These are phyloP conservation scores for Ptychoptera albimana DNA, from an alignment of 2,888 invertebrate genomes.

Conservation along the genomic window DNA sequence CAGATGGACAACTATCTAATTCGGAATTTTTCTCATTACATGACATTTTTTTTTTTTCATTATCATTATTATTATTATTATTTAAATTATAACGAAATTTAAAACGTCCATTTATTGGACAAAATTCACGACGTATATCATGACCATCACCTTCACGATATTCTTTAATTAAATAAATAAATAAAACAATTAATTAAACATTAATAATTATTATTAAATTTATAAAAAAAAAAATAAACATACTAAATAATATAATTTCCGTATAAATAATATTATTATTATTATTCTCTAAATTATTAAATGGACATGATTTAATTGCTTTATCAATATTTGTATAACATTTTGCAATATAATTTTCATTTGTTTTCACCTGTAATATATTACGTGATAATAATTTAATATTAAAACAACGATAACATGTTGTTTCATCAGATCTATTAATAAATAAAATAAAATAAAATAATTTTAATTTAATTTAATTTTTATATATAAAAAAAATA, in stretches of 20 bases:
- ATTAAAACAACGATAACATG: no score
- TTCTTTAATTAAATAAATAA: slow-evolving; percentile 33
- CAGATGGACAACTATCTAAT: slow-evolving; percentile 43
- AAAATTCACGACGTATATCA: slow-evolving; percentile 38
- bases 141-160: slow-evolving; percentile 32
- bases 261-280: slow-evolving; percentile 14
- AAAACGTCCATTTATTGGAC: slow-evolving; percentile 45
- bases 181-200: slow-evolving; percentile 1
- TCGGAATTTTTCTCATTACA: slow-evolving; percentile 39
- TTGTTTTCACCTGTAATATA: no score
- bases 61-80: slow-evolving; percentile 31
- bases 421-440: no score
- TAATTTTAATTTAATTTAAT: no score
- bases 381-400: no score
- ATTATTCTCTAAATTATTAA: slow-evolving; percentile 24
- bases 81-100: slow-evolving; percentile 38
- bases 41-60: no score
- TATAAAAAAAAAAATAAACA: slow-evolving; percentile 19
- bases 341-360: no score
- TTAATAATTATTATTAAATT: slow-evolving; percentile 1
- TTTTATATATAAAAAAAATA: no score
- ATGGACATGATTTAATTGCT: slow-evolving; percentile 40
- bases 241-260: slow-evolving; percentile 43
- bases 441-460: no score
- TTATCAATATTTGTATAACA: slow-evolving; percentile 43